Evolutionary conservation across 2,113 vertebrate species (phyloP).

Genomic region (Carollia perspicillata): DNA sequence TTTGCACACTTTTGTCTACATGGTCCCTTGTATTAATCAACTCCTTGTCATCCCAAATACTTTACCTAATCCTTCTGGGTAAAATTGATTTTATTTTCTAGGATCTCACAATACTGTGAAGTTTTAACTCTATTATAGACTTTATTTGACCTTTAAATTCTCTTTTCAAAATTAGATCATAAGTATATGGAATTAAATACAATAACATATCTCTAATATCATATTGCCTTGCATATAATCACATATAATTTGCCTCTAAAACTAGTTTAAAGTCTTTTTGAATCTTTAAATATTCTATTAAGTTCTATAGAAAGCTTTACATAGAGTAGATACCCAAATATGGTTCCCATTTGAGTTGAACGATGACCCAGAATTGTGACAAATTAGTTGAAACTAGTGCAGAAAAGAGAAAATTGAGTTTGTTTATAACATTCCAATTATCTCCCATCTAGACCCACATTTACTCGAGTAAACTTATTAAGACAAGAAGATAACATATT

Average conservation of each 20-base stretch:
- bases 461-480: conserved; percentile 23
- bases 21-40: background rate
- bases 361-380: background rate
- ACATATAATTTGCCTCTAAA: conserved; percentile 28
- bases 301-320: conserved; percentile 25
- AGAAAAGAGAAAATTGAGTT: background rate
- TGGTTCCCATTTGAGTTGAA: conserved; percentile 28
- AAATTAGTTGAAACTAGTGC: conserved; percentile 28
- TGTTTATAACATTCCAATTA: background rate
- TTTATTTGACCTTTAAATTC: background rate
- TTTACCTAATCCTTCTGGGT: background rate
- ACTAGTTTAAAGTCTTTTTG: background rate
- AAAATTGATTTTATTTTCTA: conserved; percentile 30
- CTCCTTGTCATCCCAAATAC: background rate
- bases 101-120: background rate
- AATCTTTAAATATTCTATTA: conserved; percentile 11
- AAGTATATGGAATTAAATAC: background rate
- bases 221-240: background rate
- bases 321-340: background rate
- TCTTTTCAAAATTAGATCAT: conserved; percentile 13
- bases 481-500: conserved; percentile 7
- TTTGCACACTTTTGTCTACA: background rate
- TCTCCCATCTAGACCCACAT: background rate
- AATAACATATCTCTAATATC: background rate
- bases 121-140: background rate